Evolutionary conservation across 2,113 vertebrate species (phyloP).

Genomic region (Arizona elegans): DNA sequence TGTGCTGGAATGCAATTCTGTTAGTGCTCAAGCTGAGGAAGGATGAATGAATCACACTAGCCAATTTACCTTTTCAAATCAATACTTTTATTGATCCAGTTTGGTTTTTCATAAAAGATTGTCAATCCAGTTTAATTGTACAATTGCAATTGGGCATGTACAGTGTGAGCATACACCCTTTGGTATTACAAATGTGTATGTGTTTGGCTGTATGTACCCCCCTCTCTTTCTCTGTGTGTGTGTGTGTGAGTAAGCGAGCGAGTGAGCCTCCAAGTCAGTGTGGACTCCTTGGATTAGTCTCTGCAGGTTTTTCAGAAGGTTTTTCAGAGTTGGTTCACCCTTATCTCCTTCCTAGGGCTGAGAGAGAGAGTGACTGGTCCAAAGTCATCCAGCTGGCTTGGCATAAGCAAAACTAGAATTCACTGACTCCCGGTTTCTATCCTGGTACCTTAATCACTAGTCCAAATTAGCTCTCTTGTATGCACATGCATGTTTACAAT

Average conservation of each 20-base stretch:
- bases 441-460: neutral
- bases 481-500: neutral
- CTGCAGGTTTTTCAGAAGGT: neutral
- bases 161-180: neutral
- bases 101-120: neutral
- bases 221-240: accelerated
- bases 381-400: neutral
- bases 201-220: neutral
- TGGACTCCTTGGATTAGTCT: neutral
- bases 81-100: neutral
- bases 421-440: neutral
- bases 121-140: neutral
- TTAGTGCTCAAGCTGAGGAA: neutral
- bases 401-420: neutral
- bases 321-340: neutral
- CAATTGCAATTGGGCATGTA: neutral
- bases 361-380: neutral
- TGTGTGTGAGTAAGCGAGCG: no score
- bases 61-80: neutral
- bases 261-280: neutral
- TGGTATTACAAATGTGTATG: neutral
- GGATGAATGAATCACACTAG: neutral
- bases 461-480: neutral
- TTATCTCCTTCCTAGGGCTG: neutral
- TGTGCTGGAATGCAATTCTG: neutral